A percentile compares a stretch with the other conserved stretches of the same genome.
Evolutionary conservation across 2,797 vertebrate species (phyloP).

Genomic region (Thalassophryne amazonica): DNA sequence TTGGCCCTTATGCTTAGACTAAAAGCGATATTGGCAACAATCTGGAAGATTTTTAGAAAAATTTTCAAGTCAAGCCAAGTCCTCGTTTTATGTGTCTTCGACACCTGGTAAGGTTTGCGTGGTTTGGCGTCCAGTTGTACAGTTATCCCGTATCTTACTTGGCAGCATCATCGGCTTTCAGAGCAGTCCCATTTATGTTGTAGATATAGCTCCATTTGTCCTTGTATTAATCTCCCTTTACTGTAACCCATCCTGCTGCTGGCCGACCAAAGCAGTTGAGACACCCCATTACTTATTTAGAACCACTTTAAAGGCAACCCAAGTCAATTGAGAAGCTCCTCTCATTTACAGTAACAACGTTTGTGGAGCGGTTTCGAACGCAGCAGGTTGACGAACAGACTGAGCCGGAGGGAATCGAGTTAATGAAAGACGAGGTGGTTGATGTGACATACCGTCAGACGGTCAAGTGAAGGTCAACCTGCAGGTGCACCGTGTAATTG

Average conservation of each 20-base stretch:
- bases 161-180: conserved; percentile 1
- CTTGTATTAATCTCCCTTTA: conserved; percentile 63
- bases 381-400: conserved; percentile 35
- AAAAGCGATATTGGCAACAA: no score
- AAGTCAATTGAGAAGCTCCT: conserved; percentile 61
- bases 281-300: conserved; percentile 74
- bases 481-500: conserved; percentile 42
- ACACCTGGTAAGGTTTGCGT: no score
- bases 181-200: conserved; percentile 31
- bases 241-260: conserved; percentile 61
- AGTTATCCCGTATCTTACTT: conserved; percentile 26
- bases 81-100: no score
- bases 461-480: conserved; percentile 63
- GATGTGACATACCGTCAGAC: conserved; percentile 44
- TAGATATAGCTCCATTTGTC: conserved; percentile 53
- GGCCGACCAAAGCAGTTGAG: conserved; percentile 59
- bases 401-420: conserved; percentile 56
- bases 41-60: no score
- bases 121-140: background rate
- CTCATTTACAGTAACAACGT: conserved; percentile 64
- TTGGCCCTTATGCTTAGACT: no score
- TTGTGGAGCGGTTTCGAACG: conserved; percentile 40
- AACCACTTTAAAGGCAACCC: conserved; percentile 63
- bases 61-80: no score
- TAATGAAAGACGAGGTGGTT: conserved; percentile 47